These are phyloP conservation scores for Hermodice carunculata DNA, from an alignment of 2,888 invertebrate species.

Conservation along the genomic window DNA sequence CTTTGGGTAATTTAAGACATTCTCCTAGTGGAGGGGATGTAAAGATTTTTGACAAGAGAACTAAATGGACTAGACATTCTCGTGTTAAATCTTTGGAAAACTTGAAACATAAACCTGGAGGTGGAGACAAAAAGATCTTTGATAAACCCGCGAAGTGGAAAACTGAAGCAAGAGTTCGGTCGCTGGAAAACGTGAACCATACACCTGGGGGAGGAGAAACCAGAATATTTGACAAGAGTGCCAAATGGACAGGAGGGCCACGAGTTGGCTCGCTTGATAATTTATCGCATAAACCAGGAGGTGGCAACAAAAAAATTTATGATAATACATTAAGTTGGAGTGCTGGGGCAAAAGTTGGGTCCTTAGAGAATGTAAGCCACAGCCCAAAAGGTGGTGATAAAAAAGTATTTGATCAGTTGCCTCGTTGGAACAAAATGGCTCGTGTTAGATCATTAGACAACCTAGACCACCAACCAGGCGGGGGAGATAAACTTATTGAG, in stretches of 20 bases:
- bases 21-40: slow-evolving; percentile 51
- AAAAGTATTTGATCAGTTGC: no score
- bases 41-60: slow-evolving; percentile 48
- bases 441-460: slow-evolving; percentile 26
- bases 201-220: slow-evolving; percentile 25
- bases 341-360: no score
- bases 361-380: no score
- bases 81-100: no score
- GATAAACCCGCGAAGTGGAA: no score
- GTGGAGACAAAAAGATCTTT: no score
- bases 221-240: slow-evolving; percentile 66
- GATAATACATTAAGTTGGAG: slow-evolving; percentile 49
- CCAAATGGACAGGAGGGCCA: no score
- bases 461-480: slow-evolving; percentile 19
- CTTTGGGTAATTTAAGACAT: slow-evolving; percentile 44
- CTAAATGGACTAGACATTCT: no score
- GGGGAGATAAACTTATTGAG: slow-evolving; percentile 28
- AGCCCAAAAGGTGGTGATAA: no score
- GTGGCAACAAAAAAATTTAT: slow-evolving; percentile 40
- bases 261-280: no score
- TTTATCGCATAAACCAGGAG: slow-evolving; percentile 22
- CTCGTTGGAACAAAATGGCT: slow-evolving; percentile 20
- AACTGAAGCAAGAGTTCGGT: slow-evolving; percentile 29
- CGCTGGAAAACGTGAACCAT: slow-evolving; percentile 17
- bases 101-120: no score